Percentiles rank a stretch among this genome's conserved stretches.
Evolutionary conservation across 1,140 invertebrate species (phyloP).

Genomic region (Neoseiulus cucumeris): DNA sequence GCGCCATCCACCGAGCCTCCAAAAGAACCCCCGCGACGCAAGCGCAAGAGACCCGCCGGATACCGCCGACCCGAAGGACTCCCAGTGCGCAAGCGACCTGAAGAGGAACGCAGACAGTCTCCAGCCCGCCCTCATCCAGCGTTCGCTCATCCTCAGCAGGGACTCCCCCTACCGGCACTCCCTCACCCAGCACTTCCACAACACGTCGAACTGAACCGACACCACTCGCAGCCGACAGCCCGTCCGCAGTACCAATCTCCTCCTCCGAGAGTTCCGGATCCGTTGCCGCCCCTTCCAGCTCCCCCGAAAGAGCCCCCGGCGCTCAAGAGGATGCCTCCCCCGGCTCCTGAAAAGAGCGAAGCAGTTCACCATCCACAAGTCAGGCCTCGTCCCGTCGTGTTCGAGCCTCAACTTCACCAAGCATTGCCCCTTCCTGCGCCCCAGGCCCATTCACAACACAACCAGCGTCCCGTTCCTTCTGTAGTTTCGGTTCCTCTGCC

Average conservation of each 20-base stretch:
- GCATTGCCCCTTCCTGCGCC: neutral
- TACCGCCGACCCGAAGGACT: neutral
- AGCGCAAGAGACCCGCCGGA: slow-evolving; percentile 1
- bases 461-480: neutral
- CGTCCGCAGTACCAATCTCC: neutral
- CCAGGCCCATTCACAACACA: neutral
- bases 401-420: neutral
- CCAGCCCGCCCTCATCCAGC: neutral
- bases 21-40: neutral
- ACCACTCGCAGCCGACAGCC: neutral
- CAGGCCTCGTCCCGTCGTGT: neutral
- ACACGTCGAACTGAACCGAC: neutral
- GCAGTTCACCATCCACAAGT: neutral
- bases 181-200: neutral
- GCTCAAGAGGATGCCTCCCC: neutral
- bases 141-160: neutral
- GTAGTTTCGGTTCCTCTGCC: neutral
- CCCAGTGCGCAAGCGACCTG: neutral
- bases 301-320: neutral
- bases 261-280: neutral
- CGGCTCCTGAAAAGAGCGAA: neutral
- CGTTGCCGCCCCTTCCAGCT: neutral
- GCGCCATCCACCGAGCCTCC: neutral
- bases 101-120: neutral
- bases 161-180: neutral